Evolutionary conservation across 2,797 vertebrate genomes (phyloP).

Genomic region (Nyctibius grandis): DNA sequence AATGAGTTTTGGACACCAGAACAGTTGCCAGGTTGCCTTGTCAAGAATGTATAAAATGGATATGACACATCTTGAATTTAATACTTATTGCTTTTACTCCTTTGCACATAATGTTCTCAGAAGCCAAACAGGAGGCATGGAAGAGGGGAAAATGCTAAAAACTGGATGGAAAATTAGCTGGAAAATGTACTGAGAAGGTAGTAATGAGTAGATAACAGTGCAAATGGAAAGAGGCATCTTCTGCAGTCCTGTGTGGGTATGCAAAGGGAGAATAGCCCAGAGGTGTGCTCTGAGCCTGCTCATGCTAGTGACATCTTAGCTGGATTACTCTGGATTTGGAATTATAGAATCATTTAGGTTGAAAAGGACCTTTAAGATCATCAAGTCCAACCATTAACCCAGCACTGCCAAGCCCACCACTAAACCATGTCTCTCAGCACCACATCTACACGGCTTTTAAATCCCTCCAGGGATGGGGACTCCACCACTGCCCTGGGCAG

Average conservation of each 20-base stretch:
- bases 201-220: neutral
- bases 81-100: neutral
- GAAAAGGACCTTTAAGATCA: too few relatives aligned
- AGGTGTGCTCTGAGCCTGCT: neutral
- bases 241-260: neutral
- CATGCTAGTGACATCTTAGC: fast-evolving
- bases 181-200: neutral
- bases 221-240: neutral
- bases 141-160: neutral
- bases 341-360: too few relatives aligned
- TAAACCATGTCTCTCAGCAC: too few relatives aligned
- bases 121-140: neutral
- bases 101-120: neutral
- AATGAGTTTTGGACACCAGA: neutral
- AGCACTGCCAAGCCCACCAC: too few relatives aligned
- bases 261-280: neutral
- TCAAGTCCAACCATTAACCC: too few relatives aligned
- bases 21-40: neutral
- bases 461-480: too few relatives aligned
- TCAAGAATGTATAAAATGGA: neutral
- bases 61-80: neutral
- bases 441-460: too few relatives aligned
- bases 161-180: neutral
- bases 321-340: neutral
- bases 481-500: too few relatives aligned